Evolutionary conservation across 2,888 invertebrate species (phyloP), one percentile per base, ranked within the genome.

Genomic region (Erannis defoliaria): DNA sequence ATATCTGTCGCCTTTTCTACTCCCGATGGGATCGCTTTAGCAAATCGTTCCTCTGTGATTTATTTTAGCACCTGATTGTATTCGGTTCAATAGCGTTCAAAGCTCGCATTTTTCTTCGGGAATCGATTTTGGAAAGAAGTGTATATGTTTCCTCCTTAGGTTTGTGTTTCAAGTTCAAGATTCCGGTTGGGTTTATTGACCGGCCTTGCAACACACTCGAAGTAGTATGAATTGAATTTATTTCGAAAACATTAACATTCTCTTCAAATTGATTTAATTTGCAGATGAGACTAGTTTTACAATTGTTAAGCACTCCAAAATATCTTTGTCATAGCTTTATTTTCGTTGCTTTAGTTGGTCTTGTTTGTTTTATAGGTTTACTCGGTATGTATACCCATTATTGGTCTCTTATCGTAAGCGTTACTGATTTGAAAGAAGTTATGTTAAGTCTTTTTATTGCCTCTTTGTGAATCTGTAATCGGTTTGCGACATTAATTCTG

Each of bases 161-260:
- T 80, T 82, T 85, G 76, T 85, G 84, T 87, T 89, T 91, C 89
- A 90, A 90, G 90, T 90, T 90, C 89, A 90, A 88, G 86, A 86
- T 82, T 83, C 81, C 74, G 76, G 71, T 63, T 68, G 75, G 62
- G 89, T 85, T 89, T 86, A 89, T 88, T 88, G 89, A 87, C 88
- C 88, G 85, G 77, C 72, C 76, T 68, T 76, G 71, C 82, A 81
- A 83, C 83, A 85, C 86, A 85, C 85, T 85, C 86, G 79, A 75
- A 74, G 54, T 23, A 56, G 57, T 51, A 68, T 61, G 70, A 75
- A 74, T 75, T 77, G 74, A 71, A 72, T 77, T 80, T 77, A 63
- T 50, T 64, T 48, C 73, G 40, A 40, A 40, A 40, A 69, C 56
- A 51, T 45, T n/a, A 49, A 46, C 64, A 68, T 73, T 75, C 72